A percentile compares a stretch with the other conserved stretches of the same genome.
Evolutionary conservation across 2,113 vertebrate species (phyloP).

Genomic region (Haemorhous mexicanus): DNA sequence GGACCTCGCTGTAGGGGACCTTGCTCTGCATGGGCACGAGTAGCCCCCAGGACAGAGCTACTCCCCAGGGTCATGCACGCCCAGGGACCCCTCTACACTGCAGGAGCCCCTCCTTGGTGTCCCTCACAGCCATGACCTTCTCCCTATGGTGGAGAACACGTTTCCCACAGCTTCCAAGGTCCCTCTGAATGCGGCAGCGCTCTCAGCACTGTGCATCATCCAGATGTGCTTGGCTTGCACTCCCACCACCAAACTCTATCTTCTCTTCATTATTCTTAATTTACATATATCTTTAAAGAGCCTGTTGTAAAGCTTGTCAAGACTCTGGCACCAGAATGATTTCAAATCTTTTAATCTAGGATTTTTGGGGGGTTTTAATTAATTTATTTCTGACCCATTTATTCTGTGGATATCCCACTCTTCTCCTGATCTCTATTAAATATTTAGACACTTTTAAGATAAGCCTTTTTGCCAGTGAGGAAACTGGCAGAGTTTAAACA

Average conservation of each 20-base stretch:
- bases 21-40: fast-evolving
- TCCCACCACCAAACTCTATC: background rate
- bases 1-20: fast-evolving
- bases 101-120: background rate
- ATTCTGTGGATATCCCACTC: background rate
- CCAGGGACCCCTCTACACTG: background rate
- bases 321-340: background rate
- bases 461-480: background rate
- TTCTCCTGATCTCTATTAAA: background rate
- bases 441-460: background rate
- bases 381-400: background rate
- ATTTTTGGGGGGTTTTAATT: background rate
- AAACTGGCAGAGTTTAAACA: background rate
- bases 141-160: fast-evolving
- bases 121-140: fast-evolving
- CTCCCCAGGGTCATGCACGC: background rate
- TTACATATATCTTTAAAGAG: background rate
- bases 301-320: background rate
- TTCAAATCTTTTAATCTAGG: background rate
- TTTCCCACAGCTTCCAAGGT: background rate
- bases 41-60: background rate
- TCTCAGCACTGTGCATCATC: background rate
- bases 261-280: background rate
- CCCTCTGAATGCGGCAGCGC: background rate
- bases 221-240: background rate